phyloP scores from a whole-genome alignment of 2,888 invertebrate genomes.

The Microchrysa polita region DNA sequence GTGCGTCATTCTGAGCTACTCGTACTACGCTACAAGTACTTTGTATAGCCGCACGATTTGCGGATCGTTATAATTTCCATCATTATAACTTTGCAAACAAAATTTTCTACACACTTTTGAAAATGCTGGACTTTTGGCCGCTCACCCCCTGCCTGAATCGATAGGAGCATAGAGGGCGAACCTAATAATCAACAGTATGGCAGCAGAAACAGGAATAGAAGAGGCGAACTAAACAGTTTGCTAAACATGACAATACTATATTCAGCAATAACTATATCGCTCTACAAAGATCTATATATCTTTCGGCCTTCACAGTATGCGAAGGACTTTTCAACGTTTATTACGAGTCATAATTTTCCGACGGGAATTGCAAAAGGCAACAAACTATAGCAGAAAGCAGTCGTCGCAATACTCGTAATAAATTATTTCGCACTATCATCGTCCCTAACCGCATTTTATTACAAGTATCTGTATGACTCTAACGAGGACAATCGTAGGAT shows the following conservation, averaged over 20 bases:
- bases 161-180: too few relatives aligned
- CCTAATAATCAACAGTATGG: too few relatives aligned
- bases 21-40: too few relatives aligned
- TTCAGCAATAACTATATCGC: constrained; percentile 10
- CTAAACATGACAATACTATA: too few relatives aligned
- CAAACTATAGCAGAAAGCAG: constrained; percentile 1
- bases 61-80: constrained; percentile 31
- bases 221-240: too few relatives aligned
- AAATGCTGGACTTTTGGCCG: background rate
- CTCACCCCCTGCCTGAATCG: constrained; percentile 17
- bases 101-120: constrained; percentile 18
- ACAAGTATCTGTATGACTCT: constrained; percentile 29
- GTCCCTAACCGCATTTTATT: constrained; percentile 42
- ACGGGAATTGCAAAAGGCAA: constrained; percentile 14
- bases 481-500: constrained; percentile 10
- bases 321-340: constrained; percentile 38
- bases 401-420: constrained; percentile 30
- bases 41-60: background rate
- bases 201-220: too few relatives aligned
- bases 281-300: constrained; percentile 30
- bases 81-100: constrained; percentile 39
- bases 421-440: constrained; percentile 40
- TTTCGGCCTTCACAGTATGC: background rate
- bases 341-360: constrained; percentile 41
- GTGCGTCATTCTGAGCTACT: too few relatives aligned